Evolutionary conservation across 2,113 vertebrate genomes (phyloP), one percentile per base, ranked within the genome.

Genomic region (Cromileptes altivelis): DNA sequence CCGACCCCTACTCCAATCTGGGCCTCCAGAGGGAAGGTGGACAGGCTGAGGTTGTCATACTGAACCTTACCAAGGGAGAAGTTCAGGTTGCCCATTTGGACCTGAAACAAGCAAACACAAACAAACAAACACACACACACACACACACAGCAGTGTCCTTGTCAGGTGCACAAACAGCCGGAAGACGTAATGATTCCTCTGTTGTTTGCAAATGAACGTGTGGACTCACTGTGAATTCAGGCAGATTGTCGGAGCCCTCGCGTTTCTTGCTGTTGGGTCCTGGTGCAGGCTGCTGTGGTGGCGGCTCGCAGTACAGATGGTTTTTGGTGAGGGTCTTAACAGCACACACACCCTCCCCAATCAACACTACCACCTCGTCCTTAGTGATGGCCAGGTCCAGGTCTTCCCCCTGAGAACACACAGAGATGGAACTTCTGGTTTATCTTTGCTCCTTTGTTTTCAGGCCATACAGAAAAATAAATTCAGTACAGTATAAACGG

Each of bases 251-350:
- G 0, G 95, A 93, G 19, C 96, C 97, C 82, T 99, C 97, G 0
- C 95, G 93, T 63, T 96, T 96, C 1, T 94, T 94, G 33, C 94
- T 93, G 21, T 93, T 95, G 15, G 93, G 90, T 30, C 80, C 93
- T 0, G 97, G 96, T 1, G 94, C 75, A 0, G 98, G 98, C 93
- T 99, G 98, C 93, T 97, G 96, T 0, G 94, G 81, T 0, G 98
- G 98, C 0, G 98, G 98, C 78, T 99, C 97, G 0, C 98, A 99
- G 93, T 99, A 99, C 14, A 99, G 95, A 75, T 99, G 97, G 91
- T 98, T 96, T 78, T 95, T 96, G 40, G 98, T 99, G 63, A 99
- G 92, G 0, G 98, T 99, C 95, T 99, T 99, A 71, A 99, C 97
- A 11, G 96, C 93, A 21, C 98, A 99, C 75, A 96, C 88, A 0